These are phyloP conservation scores for Chrysomallon squamiferum DNA, from an alignment of 1,140 invertebrate species.

Conservation along the genomic window DNA sequence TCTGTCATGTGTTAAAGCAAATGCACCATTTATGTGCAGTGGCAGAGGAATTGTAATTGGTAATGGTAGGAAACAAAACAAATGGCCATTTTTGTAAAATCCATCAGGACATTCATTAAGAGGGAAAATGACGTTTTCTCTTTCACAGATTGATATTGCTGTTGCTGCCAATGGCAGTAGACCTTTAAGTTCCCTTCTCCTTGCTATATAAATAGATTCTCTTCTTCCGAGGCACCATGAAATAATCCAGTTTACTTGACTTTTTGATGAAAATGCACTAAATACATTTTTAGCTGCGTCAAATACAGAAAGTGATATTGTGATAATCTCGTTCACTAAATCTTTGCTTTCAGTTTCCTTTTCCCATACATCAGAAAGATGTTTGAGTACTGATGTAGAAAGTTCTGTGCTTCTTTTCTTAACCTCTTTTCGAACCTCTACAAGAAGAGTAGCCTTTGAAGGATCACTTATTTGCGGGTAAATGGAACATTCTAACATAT, in stretches of 20 bases:
- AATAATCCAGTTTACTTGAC: neutral
- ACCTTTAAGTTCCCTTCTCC: neutral
- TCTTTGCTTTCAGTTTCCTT: neutral
- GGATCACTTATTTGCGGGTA: slow-evolving; percentile 9
- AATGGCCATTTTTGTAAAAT: slow-evolving; percentile 1
- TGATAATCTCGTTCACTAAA: neutral
- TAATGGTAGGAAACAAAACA: slow-evolving; percentile 40
- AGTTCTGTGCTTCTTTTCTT: neutral
- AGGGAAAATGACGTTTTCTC: neutral
- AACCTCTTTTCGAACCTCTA: neutral
- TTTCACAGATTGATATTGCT: neutral
- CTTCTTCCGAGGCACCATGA: neutral
- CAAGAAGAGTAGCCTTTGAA: neutral
- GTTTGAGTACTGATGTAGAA: neutral
- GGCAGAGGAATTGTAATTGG: slow-evolving; percentile 26
- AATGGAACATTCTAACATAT: slow-evolving; percentile 45
- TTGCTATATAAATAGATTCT: neutral
- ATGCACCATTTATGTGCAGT: slow-evolving; percentile 37
- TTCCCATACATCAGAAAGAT: neutral
- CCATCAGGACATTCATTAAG: neutral
- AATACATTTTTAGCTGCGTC: neutral
- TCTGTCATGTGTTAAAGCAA: slow-evolving; percentile 38
- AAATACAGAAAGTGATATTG: neutral
- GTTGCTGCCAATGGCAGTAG: slow-evolving; percentile 7
- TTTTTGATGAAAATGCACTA: neutral